These are phyloP conservation scores for Cladorhizidae sp. DNA, from an alignment of 37 sponge, comb jelly and placozoan species.

Conservation along the genomic window DNA sequence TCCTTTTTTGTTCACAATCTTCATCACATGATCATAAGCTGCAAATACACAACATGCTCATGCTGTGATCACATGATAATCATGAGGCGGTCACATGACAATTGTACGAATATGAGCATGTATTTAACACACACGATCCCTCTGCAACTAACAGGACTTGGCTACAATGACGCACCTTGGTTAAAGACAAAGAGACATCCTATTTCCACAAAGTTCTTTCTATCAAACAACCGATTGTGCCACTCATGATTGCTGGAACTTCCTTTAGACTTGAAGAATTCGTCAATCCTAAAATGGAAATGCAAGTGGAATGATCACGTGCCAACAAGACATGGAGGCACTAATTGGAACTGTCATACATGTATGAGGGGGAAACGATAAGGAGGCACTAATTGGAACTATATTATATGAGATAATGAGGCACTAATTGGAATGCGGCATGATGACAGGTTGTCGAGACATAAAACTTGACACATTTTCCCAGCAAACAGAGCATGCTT, in stretches of 20 bases:
- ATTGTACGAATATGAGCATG: not conserved
- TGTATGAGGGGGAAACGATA: too few relatives aligned
- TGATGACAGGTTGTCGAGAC: too few relatives aligned
- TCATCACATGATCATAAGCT: constrained; percentile 34
- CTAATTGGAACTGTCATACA: too few relatives aligned
- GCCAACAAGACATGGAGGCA: too few relatives aligned
- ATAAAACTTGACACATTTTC: too few relatives aligned
- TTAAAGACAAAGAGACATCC: constrained; percentile 35
- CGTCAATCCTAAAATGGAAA: constrained; percentile 2
- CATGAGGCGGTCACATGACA: constrained; percentile 9
- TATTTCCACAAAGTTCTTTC: constrained; percentile 26
- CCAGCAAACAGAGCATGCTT: too few relatives aligned
- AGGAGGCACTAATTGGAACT: too few relatives aligned
- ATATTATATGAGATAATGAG: too few relatives aligned
- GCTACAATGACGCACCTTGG: constrained; percentile 9
- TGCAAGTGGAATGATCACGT: too few relatives aligned
- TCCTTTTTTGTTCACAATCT: not conserved
- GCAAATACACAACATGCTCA: not conserved
- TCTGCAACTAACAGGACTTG: not conserved
- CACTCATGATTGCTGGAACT: not conserved
- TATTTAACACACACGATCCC: too few relatives aligned
- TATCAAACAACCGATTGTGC: not conserved
- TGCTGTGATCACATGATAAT: constrained; percentile 1
- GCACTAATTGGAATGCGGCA: too few relatives aligned
- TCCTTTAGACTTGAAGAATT: not conserved